phyloP scores from a whole-genome alignment of 2,888 invertebrate species.

The Odontocerum albicorne region DNA sequence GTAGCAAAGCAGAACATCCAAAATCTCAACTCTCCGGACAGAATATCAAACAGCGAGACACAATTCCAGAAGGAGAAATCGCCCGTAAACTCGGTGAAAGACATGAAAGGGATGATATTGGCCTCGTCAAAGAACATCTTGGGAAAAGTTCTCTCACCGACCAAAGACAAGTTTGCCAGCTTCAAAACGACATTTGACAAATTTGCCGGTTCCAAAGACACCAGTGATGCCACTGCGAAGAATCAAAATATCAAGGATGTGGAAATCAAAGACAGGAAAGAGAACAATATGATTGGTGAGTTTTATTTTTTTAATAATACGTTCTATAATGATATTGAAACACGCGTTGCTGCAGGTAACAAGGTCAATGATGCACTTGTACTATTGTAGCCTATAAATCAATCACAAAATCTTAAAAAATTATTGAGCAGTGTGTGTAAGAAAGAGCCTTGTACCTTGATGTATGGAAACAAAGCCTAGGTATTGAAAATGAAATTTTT shows the following conservation, averaged over 20 bases:
- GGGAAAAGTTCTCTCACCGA: constrained; percentile 76
- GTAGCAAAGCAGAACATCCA: constrained; percentile 35
- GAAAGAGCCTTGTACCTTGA: too few species aligned
- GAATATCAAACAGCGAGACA: constrained; percentile 27
- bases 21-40: constrained; percentile 39
- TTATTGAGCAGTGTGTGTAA: too few species aligned
- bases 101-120: constrained; percentile 70
- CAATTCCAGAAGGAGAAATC: constrained; percentile 50
- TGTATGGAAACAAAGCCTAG: too few species aligned
- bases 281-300: neutral
- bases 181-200: constrained; percentile 29
- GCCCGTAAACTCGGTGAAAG: constrained; percentile 59
- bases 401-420: too few species aligned
- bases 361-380: too few species aligned
- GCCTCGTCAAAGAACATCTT: constrained; percentile 70
- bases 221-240: neutral
- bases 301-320: neutral
- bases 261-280: constrained; percentile 4
- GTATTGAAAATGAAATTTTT: too few species aligned
- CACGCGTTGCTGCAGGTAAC: too few species aligned
- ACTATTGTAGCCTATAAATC: too few species aligned
- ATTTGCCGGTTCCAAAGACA: constrained; percentile 40
- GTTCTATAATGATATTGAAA: too few species aligned
- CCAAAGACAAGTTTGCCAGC: constrained; percentile 61
- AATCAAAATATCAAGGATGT: neutral